Conservation (phyloP, 2,888 invertebrate genomes). For the Melanchra persicariae region DNA sequence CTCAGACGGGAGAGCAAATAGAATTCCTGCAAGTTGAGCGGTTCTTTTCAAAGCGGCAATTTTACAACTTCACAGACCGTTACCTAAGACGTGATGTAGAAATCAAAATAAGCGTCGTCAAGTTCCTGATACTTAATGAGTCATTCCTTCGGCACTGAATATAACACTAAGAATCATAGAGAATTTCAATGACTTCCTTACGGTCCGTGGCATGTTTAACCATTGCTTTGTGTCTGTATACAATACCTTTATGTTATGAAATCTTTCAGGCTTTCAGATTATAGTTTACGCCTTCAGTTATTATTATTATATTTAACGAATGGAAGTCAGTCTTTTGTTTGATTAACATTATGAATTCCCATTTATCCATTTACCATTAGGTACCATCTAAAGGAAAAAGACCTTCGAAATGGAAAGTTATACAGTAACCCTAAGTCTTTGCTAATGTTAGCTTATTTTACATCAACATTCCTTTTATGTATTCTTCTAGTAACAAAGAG, state of each 20-base stretch:
- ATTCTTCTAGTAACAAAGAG: conserved; percentile 48
- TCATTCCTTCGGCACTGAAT: conserved; percentile 57
- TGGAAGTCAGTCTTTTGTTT: conserved; percentile 2
- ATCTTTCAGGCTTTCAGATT: conserved; percentile 7
- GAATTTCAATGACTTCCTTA: conserved; percentile 81
- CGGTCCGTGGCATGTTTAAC: conserved; percentile 52
- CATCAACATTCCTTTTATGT: conserved; percentile 45
- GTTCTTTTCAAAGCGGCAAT: conserved; percentile 1
- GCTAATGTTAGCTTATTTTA: conserved; percentile 16
- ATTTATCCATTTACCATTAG: no score
- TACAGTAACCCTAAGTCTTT: conserved; percentile 3
- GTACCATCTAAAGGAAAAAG: neutral
- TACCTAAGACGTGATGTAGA: conserved; percentile 28
- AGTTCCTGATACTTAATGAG: conserved; percentile 60
- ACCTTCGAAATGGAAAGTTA: neutral
- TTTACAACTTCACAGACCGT: conserved; percentile 23
- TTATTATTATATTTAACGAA: neutral
- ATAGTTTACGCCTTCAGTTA: neutral
- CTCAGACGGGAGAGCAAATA: conserved; percentile 19
- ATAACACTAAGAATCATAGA: conserved; percentile 59
- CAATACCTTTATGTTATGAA: conserved; percentile 36
- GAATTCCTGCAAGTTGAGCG: conserved; percentile 27
- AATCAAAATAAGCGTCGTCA: conserved; percentile 43
- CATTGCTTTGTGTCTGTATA: conserved; percentile 51
- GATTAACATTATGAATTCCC: neutral